Evolutionary conservation across 2,888 invertebrate genomes (phyloP), one percentile per base, ranked within the genome.

Genomic region (Xanthia icteritia): DNA sequence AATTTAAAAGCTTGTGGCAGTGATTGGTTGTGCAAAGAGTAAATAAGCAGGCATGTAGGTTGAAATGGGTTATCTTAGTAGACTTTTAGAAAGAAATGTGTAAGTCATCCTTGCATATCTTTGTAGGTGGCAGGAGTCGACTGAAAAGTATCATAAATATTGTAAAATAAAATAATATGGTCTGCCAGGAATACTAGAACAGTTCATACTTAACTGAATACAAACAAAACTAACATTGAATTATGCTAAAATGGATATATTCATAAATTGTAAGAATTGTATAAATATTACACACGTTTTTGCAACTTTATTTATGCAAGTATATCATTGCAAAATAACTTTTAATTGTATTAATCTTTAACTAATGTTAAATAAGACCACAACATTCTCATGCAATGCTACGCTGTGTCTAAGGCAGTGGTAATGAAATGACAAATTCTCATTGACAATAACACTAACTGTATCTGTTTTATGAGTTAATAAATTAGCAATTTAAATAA

Each of bases 401-500:
- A 11, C 54, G 27, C 58, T 31, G 31, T 11, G 56, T 51, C 42
- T 61, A 60, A 63, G 31, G 60, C 64, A 69, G 63, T 83, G 70
- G 61, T 76, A 71, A 83, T 86, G 74, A 74, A 86, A 86, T 70
- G 67, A 63, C 67, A 76, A 83, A 76, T 79, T 79, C 73, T 73
- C 73, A 74, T 72, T 56, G 65, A 63, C 84, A 83, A 76, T 73
- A 71, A 76, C 60, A 73, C 58, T 83, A 86, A 86, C 86, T 79
- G 68, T 84, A 83, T 71, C 36, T 79, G 72, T 79, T 83, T 74
- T 74, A 79, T 74, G 76, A 73, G 58, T 63, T 68, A 48, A 17
- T 27, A 66, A 61, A 86, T 84, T 83, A 83, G 86, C 84, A 86
- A 84, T 86, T 86, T 84, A 83, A 83, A 84, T 84, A 86, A 83